Base-by-base conservation (phyloP, 2,113 vertebrate genomes). In the Oncorhynchus mykiss region DNA sequence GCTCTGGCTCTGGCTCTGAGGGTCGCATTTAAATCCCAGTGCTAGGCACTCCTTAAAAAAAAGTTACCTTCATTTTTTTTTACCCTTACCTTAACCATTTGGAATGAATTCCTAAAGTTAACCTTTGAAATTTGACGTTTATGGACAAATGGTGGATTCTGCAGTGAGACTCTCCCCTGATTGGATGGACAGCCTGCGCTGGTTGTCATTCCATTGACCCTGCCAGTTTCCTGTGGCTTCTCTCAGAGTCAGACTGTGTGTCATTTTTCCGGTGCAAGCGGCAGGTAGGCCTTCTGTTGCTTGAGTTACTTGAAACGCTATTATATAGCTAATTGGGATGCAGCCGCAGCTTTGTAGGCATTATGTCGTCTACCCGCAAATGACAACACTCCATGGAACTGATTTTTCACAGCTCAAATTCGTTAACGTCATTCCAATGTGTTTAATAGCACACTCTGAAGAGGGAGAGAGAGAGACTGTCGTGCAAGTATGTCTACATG, bases 381-480 rank as follows among this genome's bases (percentile, higher is more conserved):
- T 77, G 27, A 72, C 81, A 72, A 84, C 80, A 89, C 88, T 85
- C 84, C 86, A 90, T 89, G 89, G 90, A 88, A 91, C 89, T 88
- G 86, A 85, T 85, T 89, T 88, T 82, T 81, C 73, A 80, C 76
- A 20, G 13, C 48, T 4, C 5, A 81, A 78, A 88, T 80, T 90
- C 67, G 77, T 49, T 71, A 70, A 77, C 60, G 34, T 71, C 24
- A 86, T 87, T 81, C 80, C 76, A 65, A 71, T 74, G 39, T 34
- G 69, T 54, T 57, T 29, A 18, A 18, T 31, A 18, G 39, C 9
- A 45, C 39, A 45, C 7, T 39, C 39, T 75, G 82, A 73, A 65
- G 78, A 76, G 16, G 16, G 51, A 54, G 49, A 54, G 13, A 5
- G 49, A 54, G 51, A 54, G 13, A 54, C 16, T 13, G 49, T 54